These are phyloP conservation scores for Typhlichthys subterraneus DNA, from an alignment of 2,797 vertebrate genomes.

Conservation along the genomic window DNA sequence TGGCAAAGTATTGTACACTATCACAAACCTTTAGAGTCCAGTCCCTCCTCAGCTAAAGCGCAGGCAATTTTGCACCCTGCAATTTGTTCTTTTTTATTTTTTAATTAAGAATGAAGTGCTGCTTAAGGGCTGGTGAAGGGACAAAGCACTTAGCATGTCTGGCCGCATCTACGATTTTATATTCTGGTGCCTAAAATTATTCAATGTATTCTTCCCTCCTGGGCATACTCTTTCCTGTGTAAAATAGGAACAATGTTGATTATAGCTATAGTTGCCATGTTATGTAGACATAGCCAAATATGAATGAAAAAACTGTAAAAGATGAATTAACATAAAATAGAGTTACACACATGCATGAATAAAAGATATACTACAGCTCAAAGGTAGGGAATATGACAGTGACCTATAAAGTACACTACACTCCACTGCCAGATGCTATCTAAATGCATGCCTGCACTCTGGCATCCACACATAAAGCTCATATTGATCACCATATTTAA, in stretches of 20 bases:
- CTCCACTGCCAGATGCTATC: constrained; percentile 32
- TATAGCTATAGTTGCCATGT: constrained; percentile 62
- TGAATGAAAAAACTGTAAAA: constrained; percentile 60
- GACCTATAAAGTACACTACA: constrained; percentile 40
- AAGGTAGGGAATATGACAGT: constrained; percentile 49
- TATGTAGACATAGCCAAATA: constrained; percentile 58
- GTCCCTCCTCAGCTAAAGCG: constrained; percentile 16
- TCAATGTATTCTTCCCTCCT: constrained; percentile 72
- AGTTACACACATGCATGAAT: constrained; percentile 12
- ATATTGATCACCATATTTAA: constrained; percentile 71
- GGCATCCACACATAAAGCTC: constrained; percentile 60
- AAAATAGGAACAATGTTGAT: constrained; percentile 70
- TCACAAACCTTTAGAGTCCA: constrained; percentile 42
- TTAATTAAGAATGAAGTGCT: constrained; percentile 68
- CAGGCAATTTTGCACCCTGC: constrained; percentile 21
- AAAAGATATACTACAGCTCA: constrained; percentile 2
- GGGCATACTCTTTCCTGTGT: constrained; percentile 71
- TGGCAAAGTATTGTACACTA: constrained; percentile 53
- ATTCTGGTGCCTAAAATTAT: constrained; percentile 79
- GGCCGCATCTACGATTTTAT: constrained; percentile 74
- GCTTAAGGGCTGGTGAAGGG: constrained; percentile 66
- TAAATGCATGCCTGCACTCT: constrained; percentile 47
- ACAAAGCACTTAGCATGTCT: constrained; percentile 80
- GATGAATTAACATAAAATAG: constrained; percentile 65
- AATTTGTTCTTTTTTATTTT: constrained; percentile 55